These are phyloP conservation scores for Cassiopea andromeda DNA, from an alignment of 30 jellyfish, hydroid and myxozoan genomes.

Conservation along the genomic window DNA sequence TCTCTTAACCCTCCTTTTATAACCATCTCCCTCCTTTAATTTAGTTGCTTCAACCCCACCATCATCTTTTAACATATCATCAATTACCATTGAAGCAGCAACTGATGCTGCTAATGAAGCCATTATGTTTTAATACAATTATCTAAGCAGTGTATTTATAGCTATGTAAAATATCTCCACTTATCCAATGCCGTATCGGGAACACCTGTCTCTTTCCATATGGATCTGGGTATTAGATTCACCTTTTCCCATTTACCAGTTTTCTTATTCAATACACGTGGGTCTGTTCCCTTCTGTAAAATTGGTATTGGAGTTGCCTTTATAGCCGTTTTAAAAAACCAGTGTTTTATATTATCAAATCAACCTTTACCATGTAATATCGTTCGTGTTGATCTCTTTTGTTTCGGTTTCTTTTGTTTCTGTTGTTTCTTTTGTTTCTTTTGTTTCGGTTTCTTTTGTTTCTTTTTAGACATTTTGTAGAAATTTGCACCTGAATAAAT, in stretches of 20 bases:
- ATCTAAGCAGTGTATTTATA: neutral
- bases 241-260: neutral
- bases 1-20: neutral
- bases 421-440: neutral
- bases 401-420: neutral
- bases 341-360: neutral
- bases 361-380: neutral
- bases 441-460: neutral
- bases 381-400: neutral
- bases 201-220: neutral
- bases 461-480: neutral
- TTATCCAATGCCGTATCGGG: neutral
- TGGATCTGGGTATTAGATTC: neutral
- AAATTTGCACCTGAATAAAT: constrained; percentile 4
- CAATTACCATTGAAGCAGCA: neutral
- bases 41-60: neutral
- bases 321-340: neutral
- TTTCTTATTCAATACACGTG: neutral
- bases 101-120: neutral
- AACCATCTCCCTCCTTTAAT: neutral
- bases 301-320: neutral
- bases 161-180: neutral
- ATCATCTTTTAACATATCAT: neutral
- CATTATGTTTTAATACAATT: neutral
- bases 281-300: neutral